These are phyloP conservation scores for Anthrax anthrax DNA, from an alignment of 2,888 invertebrate species.

Conservation along the genomic window DNA sequence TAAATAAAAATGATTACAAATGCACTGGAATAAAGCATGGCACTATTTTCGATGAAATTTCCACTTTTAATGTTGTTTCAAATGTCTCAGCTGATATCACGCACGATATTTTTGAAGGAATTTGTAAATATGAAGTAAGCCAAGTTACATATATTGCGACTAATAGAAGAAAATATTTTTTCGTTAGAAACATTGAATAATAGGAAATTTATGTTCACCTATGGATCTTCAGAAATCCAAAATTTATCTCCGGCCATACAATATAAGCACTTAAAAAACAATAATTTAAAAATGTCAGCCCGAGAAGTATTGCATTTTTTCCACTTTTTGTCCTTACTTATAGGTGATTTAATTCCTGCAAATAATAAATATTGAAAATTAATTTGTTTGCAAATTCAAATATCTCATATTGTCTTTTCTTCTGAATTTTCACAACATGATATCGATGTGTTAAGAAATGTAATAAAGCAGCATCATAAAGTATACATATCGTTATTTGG, in stretches of 20 bases:
- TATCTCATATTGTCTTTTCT: background rate
- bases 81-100: conserved; percentile 6
- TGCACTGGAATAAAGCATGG: conserved; percentile 2
- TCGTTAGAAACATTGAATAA: conserved; percentile 3
- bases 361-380: conserved; percentile 4
- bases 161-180: conserved; percentile 5
- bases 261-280: background rate
- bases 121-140: conserved; percentile 5
- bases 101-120: conserved; percentile 9
- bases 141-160: conserved; percentile 2
- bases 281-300: conserved; percentile 3
- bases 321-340: conserved; percentile 1
- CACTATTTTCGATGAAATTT: conserved; percentile 5
- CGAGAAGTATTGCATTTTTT: conserved; percentile 2
- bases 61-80: conserved; percentile 4
- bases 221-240: conserved; percentile 2
- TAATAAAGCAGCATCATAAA: conserved; percentile 1
- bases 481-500: conserved; percentile 2
- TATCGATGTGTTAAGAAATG: background rate
- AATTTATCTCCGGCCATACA: conserved; percentile 1
- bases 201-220: conserved; percentile 4
- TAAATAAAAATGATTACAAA: conserved; percentile 2
- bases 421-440: background rate
- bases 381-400: background rate
- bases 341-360: conserved; percentile 2